phyloP scores from a whole-genome alignment of 1,140 invertebrate species.

The Drosophila repletoides region DNA sequence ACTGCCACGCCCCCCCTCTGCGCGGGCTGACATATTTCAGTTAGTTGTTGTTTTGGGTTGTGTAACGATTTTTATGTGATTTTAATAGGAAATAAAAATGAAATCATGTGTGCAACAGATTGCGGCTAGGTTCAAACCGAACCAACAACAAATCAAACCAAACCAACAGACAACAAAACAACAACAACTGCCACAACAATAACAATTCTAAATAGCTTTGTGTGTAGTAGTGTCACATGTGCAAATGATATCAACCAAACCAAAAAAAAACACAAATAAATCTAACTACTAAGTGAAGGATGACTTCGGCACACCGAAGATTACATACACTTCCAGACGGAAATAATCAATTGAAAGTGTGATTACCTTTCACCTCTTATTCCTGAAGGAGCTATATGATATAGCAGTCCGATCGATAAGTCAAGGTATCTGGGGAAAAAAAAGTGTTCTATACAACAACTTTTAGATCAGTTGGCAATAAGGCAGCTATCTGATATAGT shows the following conservation, averaged over 20 bases:
- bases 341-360: too few species aligned
- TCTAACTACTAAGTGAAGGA: too few species aligned
- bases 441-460: too few species aligned
- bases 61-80: conserved; percentile 67
- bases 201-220: conserved; percentile 29
- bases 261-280: background rate
- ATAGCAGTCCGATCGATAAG: too few species aligned
- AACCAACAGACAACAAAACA: background rate
- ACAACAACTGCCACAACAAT: conserved; percentile 6
- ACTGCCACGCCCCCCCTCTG: too few species aligned
- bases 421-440: too few species aligned
- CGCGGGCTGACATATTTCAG: conserved; percentile 40
- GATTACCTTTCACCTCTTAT: too few species aligned
- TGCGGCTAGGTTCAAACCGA: conserved; percentile 48
- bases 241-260: conserved; percentile 4
- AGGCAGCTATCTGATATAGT: too few species aligned
- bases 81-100: conserved; percentile 81
- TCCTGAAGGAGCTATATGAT: too few species aligned
- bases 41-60: conserved; percentile 20
- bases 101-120: conserved; percentile 81
- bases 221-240: conserved; percentile 23
- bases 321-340: too few species aligned
- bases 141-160: conserved; percentile 1
- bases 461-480: too few species aligned
- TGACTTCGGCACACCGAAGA: too few species aligned